Conservation (phyloP, 2,888 invertebrate genomes). For the Baronia brevicornis region DNA sequence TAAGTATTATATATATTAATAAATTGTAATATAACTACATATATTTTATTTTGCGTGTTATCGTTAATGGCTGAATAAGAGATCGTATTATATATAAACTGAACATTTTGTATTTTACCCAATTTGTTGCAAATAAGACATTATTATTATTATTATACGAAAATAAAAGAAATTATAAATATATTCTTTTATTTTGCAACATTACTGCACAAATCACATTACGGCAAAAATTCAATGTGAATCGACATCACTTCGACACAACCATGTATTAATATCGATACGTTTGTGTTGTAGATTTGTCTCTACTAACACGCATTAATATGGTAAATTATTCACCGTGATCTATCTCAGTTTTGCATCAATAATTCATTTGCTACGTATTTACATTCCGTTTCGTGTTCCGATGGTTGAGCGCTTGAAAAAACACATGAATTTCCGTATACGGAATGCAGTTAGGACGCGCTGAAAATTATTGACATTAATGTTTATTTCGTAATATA, state of each 20-base stretch:
- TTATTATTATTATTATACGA: too few species aligned
- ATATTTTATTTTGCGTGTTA: too few species aligned
- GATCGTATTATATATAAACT: too few species aligned
- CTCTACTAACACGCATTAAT: slow-evolving; percentile 2
- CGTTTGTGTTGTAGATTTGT: slow-evolving; percentile 5
- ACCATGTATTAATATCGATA: slow-evolving; percentile 6
- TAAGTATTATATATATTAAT: too few species aligned
- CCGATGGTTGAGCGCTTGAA: slow-evolving; percentile 3
- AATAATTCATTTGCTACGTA: slow-evolving; percentile 9
- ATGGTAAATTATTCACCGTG: slow-evolving; percentile 9
- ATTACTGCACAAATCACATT: slow-evolving; percentile 28
- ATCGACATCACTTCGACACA: slow-evolving; percentile 10
- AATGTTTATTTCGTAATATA: too few species aligned
- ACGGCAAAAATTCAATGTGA: slow-evolving; percentile 13
- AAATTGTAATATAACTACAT: too few species aligned
- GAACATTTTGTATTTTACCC: too few species aligned
- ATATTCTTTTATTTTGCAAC: too few species aligned
- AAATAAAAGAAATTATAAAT: too few species aligned
- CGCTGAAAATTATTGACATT: slow-evolving; percentile 7
- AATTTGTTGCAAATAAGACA: too few species aligned
- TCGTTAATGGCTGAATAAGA: too few species aligned
- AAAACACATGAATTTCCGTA: slow-evolving; percentile 9
- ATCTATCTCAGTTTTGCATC: slow-evolving; percentile 10
- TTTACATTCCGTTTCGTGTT: slow-evolving; percentile 8
- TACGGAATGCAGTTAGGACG: slow-evolving; percentile 6